phyloP scores from a whole-genome alignment of 1,140 invertebrate genomes.

The Scaptomyza pallida region DNA sequence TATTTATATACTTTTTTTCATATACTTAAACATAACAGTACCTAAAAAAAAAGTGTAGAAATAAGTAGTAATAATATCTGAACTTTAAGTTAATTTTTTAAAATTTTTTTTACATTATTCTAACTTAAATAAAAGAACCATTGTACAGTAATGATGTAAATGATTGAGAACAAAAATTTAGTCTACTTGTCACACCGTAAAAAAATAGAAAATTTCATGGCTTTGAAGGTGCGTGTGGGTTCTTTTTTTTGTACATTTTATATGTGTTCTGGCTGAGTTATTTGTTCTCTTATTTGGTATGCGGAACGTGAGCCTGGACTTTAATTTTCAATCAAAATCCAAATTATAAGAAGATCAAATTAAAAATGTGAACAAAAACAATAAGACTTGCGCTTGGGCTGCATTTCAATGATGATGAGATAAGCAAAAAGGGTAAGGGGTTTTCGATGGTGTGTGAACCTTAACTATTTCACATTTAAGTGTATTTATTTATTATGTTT shows the following conservation, averaged over 20 bases:
- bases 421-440: constrained; percentile 8
- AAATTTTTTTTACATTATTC: no score
- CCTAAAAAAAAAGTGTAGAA: no score
- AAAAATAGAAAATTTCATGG: constrained; percentile 18
- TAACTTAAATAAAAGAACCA: no score
- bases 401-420: constrained; percentile 34
- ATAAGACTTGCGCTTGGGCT: constrained; percentile 44
- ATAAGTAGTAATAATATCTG: no score
- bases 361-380: constrained; percentile 57
- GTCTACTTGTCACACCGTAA: neutral
- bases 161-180: constrained; percentile 31
- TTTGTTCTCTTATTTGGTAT: constrained; percentile 58
- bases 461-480: constrained; percentile 68
- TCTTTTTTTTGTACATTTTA: neutral
- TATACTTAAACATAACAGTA: no score
- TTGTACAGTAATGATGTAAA: constrained; percentile 1
- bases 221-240: constrained; percentile 9
- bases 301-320: constrained; percentile 62
- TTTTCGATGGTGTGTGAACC: neutral
- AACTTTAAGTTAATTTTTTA: no score
- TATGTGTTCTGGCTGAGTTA: neutral
- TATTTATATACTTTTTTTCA: no score
- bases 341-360: constrained; percentile 78
- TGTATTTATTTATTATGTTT: neutral
- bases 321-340: constrained; percentile 79